Evolutionary conservation across 2,113 vertebrate genomes (phyloP), one percentile per base, ranked within the genome.

Genomic region (Pterocles gutturalis): DNA sequence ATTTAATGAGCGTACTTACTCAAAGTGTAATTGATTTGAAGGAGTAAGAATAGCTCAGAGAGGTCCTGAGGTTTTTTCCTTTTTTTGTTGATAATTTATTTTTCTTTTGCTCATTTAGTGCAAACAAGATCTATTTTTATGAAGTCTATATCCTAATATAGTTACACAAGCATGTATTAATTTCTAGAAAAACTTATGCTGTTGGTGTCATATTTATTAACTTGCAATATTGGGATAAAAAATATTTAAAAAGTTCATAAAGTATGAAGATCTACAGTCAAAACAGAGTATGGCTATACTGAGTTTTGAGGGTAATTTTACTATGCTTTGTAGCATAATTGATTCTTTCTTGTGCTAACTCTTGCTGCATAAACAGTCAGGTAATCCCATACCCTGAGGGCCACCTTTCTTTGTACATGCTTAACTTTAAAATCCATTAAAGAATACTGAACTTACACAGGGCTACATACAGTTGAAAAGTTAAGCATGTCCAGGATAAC

Each of bases 41-140:
- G 18, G 11, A 73, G 17, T 36, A 60, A 58, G 16, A 83, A 62
- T 48, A 58, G n/a, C 64, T 96, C 34, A 51, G 28, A 83, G 24
- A 75, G 11, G 13, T 31, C 17, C 12, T n/a, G 24, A 4, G 2
- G 0, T 2, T 45, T 45, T 1, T 4, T 67, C 48, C 11, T 48
- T 45, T 36, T 17, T 21, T 62, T 45, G 9, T 46, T 76, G 28
- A 17, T 69, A 34, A 31, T 75, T 78, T 78, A 28, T 69, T 83
- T 89, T 51, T 66, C 3, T 77, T 75, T 87, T 49, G 3, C 5
- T 61, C 9, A 29, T 71, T 81, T 21, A 49, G 18, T n/a, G 36
- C 62, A 90, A 77, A 53, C 36, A 73, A 57, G 19, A 22, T 34
- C 61, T 2, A 33, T 34, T 69, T 76, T 81, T 66, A 80, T 45